Percentiles rank a stretch among this genome's conserved stretches.
Conservation (phyloP, 2,797 vertebrate genomes). For the Graptemys geographica region DNA sequence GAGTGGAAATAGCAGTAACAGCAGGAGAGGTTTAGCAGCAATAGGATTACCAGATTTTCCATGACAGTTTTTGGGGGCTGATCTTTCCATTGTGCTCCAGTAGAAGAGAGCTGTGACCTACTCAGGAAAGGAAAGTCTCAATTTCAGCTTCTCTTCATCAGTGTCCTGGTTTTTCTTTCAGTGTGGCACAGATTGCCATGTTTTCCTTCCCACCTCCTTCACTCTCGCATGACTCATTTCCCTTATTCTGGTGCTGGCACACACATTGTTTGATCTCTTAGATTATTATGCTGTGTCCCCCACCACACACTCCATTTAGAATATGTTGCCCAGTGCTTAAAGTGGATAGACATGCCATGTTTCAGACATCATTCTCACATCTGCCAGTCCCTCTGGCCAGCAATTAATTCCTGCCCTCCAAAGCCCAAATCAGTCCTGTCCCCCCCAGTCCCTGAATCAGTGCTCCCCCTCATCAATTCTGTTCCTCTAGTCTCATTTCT, state of each 20-base stretch:
- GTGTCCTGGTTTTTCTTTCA: background rate
- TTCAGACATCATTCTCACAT: background rate
- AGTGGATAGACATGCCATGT: background rate
- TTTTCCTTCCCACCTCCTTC: background rate
- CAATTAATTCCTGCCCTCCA: background rate
- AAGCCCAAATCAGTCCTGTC: background rate
- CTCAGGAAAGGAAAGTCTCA: background rate
- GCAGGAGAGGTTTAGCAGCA: conserved; percentile 24
- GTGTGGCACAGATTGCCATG: background rate
- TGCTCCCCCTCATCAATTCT: background rate
- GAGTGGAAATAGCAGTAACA: conserved; percentile 31
- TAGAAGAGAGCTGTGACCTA: background rate
- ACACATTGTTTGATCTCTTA: background rate
- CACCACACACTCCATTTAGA: background rate
- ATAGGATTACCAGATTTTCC: conserved; percentile 24
- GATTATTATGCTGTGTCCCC: background rate
- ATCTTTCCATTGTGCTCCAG: background rate
- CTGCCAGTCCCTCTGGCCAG: background rate
- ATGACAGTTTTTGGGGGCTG: background rate
- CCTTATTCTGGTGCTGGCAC: background rate
- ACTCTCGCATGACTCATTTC: background rate
- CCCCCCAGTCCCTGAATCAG: background rate
- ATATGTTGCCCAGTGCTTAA: fast-evolving
- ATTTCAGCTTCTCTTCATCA: background rate
- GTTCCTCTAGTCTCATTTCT: background rate